These are phyloP conservation scores for Morelia viridis DNA, from an alignment of 2,797 vertebrate species.

Conservation along the genomic window DNA sequence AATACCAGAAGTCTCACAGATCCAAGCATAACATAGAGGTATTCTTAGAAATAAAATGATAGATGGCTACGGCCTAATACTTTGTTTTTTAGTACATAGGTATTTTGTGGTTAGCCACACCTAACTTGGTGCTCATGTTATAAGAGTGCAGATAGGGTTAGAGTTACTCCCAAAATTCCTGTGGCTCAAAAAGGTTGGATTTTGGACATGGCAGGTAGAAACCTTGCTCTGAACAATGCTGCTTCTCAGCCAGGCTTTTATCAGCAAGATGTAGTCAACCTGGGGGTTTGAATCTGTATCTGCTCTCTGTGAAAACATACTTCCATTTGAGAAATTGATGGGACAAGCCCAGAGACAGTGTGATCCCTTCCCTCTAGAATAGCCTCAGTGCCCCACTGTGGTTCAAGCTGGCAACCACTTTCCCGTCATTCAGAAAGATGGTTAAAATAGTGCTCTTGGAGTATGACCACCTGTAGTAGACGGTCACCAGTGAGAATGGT, in stretches of 20 bases:
- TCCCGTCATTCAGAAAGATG: neutral
- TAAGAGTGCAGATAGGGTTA: neutral
- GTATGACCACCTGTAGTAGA: neutral
- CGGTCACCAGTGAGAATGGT: neutral
- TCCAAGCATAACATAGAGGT: neutral
- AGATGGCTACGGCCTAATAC: too few species aligned
- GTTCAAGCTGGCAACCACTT: neutral
- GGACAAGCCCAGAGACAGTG: neutral
- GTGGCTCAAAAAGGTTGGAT: neutral
- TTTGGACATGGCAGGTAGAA: neutral
- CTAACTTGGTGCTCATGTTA: neutral
- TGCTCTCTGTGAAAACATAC: neutral
- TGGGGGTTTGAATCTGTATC: neutral
- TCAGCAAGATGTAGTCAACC: neutral
- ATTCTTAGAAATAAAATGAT: neutral
- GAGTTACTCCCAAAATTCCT: neutral
- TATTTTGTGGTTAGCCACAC: neutral
- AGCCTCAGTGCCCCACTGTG: neutral
- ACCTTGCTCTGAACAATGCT: neutral
- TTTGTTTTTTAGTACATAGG: neutral
- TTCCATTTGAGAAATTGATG: neutral
- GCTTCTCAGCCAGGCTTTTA: neutral
- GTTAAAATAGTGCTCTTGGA: neutral
- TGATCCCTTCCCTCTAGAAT: neutral
- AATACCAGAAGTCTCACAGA: neutral